Base-by-base conservation (phyloP, 2,888 invertebrate species). In the Microplitis deprimator region DNA sequence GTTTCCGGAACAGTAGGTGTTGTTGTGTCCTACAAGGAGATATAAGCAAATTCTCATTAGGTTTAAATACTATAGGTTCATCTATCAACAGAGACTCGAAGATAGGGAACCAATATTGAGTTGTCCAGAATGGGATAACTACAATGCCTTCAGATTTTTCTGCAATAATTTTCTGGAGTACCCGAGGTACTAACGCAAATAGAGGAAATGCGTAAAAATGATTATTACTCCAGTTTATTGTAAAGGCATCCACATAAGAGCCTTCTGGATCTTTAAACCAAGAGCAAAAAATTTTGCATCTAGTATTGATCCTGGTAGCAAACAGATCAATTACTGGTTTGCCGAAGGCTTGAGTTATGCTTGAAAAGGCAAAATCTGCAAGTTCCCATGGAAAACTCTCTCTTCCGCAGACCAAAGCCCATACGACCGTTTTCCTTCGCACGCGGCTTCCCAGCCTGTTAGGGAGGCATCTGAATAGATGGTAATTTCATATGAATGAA, bases 71-170 rank as follows among this genome's bases (percentile, higher is more conserved):
- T 20, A 64, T 64, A 8, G 64, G 64, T 64, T 64, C 20, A 20
- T 64, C 29, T 64, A 64, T 20, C 5, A 64, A 29, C 17, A 64
- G 20, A 20, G 59, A 41, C 60, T 38, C 65, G 13, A 80, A 82
- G 39, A 82, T 29, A 5, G 86, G 85, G 71, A 79, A 87, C 87
- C 85, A 87, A 0, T 84, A 82, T 75, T 86, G 86, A 1, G 79
- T 77, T 65, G 81, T 79, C 85, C 83, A 87, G 6, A 76, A 60
- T 16, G 84, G 86, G 8, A 85, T 84, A 4, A 87, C 83, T 10
- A 87, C 69, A 40, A 87, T 83, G 3, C 85, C 86, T 39, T 73
- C 74, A 4, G 87, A 84, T 68, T 79, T 81, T 50, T 88, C 85
- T 4, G 64, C 65, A 8, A 29, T 73, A 10, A 83, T 81, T 74